Evolutionary conservation across 1,140 invertebrate species (phyloP), one percentile per base, ranked within the genome.

Genomic region (Leptinotarsa texana): DNA sequence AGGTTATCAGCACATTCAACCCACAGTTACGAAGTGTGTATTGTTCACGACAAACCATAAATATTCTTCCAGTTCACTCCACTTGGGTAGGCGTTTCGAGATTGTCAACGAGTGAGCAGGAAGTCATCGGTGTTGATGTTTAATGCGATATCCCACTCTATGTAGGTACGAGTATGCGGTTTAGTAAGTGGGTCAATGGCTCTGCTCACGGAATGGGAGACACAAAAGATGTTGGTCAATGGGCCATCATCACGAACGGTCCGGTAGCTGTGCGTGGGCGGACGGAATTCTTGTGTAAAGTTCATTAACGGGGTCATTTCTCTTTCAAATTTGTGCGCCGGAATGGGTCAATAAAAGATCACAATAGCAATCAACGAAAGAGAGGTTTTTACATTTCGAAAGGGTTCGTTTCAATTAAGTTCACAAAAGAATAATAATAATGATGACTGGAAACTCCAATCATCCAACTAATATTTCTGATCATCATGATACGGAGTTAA

Each of bases 181-280:
- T 57, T 57, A 57, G 65, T 67, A 17, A 67, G 15, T 67, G 65
- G 24, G 65, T 42, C 65, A 67, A 17, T 24, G 65, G 65, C 15
- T 65, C 63, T 21, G 63, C 21, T 15, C 21, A 42, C 65, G 65
- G 18, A 22, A 67, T 42, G 65, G 8, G 17, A 17, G 24, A 67
- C 65, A 42, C 24, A 65, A 65, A 21, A 24, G 65, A 67, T 67
- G 21, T 67, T 67, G 65, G 65, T 67, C 65, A 67, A 67, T 67
- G 27, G 65, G 65, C 24, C 24, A 57, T 57, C 24, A 57, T 57
- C 51, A 18, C n/a, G 51, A 57, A 18, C 51, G 17, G 51, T 57
- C 15, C n/a, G 51, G 51, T 57, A 57, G 51, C 51, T 18, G n/a
- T 57, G 51, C 13, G 51, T 57, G 51, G 51, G 51, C n/a, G 17